phyloP scores from a whole-genome alignment of 2,113 vertebrate species.

The Phasianus colchicus region DNA sequence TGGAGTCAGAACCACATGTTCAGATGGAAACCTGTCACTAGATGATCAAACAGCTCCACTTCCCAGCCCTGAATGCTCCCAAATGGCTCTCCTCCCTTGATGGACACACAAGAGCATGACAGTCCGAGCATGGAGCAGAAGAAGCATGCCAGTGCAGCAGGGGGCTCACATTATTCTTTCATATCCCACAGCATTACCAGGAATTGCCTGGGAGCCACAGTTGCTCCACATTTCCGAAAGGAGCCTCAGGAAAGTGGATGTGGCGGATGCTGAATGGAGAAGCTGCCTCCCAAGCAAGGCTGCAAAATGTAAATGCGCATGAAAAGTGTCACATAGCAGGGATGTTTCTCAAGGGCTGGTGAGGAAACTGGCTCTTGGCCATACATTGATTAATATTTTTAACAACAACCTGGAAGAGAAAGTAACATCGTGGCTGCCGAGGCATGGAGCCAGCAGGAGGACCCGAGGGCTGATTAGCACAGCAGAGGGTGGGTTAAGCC shows the following conservation, averaged over 20 bases:
- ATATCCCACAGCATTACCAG: not conserved
- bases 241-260: not conserved
- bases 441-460: not conserved
- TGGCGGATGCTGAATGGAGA: fast-evolving
- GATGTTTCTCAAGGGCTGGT: not conserved
- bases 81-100: not conserved
- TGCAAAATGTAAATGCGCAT: not conserved
- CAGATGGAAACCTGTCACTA: not conserved
- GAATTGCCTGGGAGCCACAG: not conserved
- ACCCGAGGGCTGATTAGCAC: not conserved
- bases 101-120: not conserved
- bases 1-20: not conserved
- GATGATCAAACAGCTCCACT: not conserved
- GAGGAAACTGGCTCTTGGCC: not conserved
- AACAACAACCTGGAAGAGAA: not conserved
- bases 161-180: not conserved
- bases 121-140: not conserved
- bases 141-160: not conserved
- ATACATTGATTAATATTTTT: not conserved
- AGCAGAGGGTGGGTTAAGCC: not conserved
- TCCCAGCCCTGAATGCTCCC: not conserved
- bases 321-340: not conserved
- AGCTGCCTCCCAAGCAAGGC: not conserved
- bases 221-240: not conserved
- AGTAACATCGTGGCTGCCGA: not conserved